Percentiles rank a stretch among this genome's conserved stretches.
These are phyloP conservation scores for Pemphredon lugubris DNA, from an alignment of 2,888 invertebrate genomes.

Conservation along the genomic window DNA sequence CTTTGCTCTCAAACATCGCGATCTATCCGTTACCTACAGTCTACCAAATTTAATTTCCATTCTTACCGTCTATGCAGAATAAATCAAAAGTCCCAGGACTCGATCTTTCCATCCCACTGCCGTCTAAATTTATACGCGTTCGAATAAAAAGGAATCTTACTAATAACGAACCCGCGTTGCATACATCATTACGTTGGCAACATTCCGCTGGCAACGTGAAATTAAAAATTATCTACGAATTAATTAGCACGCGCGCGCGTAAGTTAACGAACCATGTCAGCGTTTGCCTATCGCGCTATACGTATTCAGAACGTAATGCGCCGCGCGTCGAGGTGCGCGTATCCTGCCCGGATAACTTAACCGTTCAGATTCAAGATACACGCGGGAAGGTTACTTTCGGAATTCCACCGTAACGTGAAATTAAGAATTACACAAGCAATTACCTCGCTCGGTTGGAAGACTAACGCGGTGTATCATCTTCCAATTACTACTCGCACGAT, in stretches of 20 bases:
- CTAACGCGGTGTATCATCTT: constrained; percentile 77
- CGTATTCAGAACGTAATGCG: constrained; percentile 12
- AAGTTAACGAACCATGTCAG: constrained; percentile 70
- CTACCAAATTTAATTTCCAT: no score
- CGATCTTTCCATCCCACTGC: no score
- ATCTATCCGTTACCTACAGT: no score
- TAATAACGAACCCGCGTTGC: constrained; percentile 35
- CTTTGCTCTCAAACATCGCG: no score
- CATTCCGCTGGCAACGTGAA: constrained; percentile 13
- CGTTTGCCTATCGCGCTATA: constrained; percentile 63
- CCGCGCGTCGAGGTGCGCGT: constrained; percentile 15
- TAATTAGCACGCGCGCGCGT: constrained; percentile 63
- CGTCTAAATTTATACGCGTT: no score
- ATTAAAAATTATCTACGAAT: constrained; percentile 69
- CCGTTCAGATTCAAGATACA: constrained; percentile 65
- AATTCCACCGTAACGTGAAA: constrained; percentile 78
- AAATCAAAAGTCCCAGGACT: no score
- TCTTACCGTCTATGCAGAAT: no score
- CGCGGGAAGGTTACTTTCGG: constrained; percentile 62
- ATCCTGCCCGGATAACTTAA: constrained; percentile 18
- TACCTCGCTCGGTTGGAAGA: constrained; percentile 74
- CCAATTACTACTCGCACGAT: constrained; percentile 71
- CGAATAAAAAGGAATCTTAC: no score
- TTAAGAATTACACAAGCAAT: constrained; percentile 79
- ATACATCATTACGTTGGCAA: constrained; percentile 43